Base-by-base conservation (phyloP, 1,140 invertebrate species). In the Prorops nasuta region DNA sequence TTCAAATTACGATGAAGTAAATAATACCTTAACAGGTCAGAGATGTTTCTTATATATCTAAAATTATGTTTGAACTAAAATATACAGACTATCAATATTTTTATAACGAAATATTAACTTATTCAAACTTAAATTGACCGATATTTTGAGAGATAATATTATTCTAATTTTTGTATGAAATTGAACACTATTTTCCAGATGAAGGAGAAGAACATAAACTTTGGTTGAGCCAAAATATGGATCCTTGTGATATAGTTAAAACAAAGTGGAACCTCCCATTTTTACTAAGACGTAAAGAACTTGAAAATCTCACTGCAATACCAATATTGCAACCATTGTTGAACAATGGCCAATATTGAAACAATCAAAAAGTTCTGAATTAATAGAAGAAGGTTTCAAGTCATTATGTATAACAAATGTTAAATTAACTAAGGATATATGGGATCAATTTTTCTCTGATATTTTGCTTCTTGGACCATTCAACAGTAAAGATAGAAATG, bases 261-360 rank as follows among this genome's bases (percentile, higher is more conserved):
- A 22, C 28, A 31, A 18, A 51, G 37, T 51, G 42, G 41, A 17
- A 16, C 28, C 18, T 19, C 14, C 44, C 41, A 38, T 9, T 1
- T 14, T 0, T 2, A 9, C 34, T 14, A 31, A 28, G 49, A 20
- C 20, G 3, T 31, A 10, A 16, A 14, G 0, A 38, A 20, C 12
- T 44, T 16, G 10, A 21, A 1, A 19, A 1, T 16, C 22, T 14
- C n/a, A 15, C 2, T 6, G 14, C n/a, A n/a, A 38, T 12, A 44
- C n/a, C 10, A 36, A 19, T 14, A 35, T 44, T 24, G 16, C 14
- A 2, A 20, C 15, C 4, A 17, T 44, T 34, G 43, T 32, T 15
- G 41, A 44, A 19, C 17, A 37, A 6, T 50, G 48, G 48, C 48
- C 21, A 2, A 43, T 50, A 43, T 50, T 50, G 10, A 37, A 43